These are phyloP conservation scores for Eupithecia exiguata DNA, from an alignment of 2,888 invertebrate species.

Conservation along the genomic window DNA sequence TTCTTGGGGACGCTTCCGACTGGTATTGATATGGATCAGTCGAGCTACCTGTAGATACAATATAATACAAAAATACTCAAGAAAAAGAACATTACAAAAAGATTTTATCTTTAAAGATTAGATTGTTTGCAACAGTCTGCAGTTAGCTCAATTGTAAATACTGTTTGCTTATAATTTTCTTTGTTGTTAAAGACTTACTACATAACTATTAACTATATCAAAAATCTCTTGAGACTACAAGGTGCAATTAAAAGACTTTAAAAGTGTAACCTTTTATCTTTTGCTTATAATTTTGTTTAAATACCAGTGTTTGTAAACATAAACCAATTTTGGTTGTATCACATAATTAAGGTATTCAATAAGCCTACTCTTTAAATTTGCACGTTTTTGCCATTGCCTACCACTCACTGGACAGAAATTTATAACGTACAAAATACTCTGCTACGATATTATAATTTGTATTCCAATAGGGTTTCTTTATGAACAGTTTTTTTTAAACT, in stretches of 20 bases:
- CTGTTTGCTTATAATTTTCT: too few relatives aligned
- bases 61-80: too few relatives aligned
- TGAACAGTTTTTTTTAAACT: background rate
- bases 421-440: background rate
- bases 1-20: too few relatives aligned
- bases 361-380: constrained; percentile 51
- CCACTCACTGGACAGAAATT: constrained; percentile 13
- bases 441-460: background rate
- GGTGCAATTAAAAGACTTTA: constrained; percentile 12
- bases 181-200: too few relatives aligned
- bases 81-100: too few relatives aligned
- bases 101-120: too few relatives aligned
- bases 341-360: constrained; percentile 63
- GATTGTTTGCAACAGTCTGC: too few relatives aligned
- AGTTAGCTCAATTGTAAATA: too few relatives aligned
- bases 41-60: too few relatives aligned
- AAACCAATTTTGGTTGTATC: constrained; percentile 54
- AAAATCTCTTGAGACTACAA: background rate
- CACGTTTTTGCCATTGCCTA: constrained; percentile 33
- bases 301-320: constrained; percentile 53
- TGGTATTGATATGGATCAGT: too few relatives aligned
- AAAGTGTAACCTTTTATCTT: constrained; percentile 17
- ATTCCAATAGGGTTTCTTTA: background rate
- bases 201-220: background rate
- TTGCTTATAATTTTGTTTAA: constrained; percentile 42